Conservation (phyloP, 2,797 vertebrate species). For the Gadopsis marmoratus region DNA sequence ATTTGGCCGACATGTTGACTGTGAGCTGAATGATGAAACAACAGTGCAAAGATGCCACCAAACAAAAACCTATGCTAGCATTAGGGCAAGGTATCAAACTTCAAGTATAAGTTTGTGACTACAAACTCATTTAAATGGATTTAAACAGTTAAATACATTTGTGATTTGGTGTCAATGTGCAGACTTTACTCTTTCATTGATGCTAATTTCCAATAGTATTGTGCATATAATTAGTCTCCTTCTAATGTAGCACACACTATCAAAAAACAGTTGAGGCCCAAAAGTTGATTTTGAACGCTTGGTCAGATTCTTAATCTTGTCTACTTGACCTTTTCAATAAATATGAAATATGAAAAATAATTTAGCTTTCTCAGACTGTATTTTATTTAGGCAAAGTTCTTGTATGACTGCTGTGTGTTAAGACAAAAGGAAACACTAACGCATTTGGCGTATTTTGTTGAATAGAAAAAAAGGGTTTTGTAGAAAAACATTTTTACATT, state of each 20-base stretch:
- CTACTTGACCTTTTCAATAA: neutral
- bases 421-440: neutral
- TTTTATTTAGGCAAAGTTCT: neutral
- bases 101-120: neutral
- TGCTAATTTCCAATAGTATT: neutral
- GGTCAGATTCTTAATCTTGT: neutral
- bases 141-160: neutral
- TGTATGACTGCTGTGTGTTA: neutral
- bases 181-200: no score
- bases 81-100: neutral
- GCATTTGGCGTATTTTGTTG: neutral
- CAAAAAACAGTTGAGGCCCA: neutral
- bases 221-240: neutral
- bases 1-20: neutral
- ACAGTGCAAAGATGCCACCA: no score
- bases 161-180: neutral
- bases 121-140: neutral
- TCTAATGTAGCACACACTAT: neutral
- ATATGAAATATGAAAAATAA: neutral
- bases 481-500: neutral
- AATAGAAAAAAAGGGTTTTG: neutral
- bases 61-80: no score
- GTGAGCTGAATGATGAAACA: neutral
- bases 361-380: neutral
- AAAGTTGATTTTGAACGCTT: neutral